phyloP scores from a whole-genome alignment of 2,797 vertebrate species.

The Tapirus indicus region DNA sequence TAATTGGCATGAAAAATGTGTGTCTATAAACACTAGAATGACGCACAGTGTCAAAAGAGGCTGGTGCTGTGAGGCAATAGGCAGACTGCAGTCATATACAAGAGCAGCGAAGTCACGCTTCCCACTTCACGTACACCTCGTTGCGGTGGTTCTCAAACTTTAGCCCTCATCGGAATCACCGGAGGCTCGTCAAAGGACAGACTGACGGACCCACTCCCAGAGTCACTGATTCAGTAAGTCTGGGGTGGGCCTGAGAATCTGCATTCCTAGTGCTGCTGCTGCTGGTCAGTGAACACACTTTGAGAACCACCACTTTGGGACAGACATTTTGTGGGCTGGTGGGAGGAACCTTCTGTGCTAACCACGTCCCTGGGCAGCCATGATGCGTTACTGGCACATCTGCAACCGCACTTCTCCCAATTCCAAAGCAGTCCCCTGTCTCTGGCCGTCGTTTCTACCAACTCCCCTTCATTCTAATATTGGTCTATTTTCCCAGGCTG shows the following conservation, averaged over 20 bases:
- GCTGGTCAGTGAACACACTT: no score
- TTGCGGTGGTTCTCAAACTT: background rate
- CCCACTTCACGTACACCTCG: accelerated
- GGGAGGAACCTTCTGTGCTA: background rate
- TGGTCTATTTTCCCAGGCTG: background rate
- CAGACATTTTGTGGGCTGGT: background rate
- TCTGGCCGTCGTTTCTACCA: background rate
- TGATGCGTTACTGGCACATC: background rate
- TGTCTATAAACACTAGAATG: background rate
- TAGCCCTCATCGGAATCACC: background rate
- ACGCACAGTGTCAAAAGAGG: background rate
- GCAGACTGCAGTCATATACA: background rate
- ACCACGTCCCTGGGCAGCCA: background rate
- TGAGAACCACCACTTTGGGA: background rate
- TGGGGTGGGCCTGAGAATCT: background rate
- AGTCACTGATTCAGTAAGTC: background rate
- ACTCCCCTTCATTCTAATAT: background rate
- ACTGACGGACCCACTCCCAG: background rate
- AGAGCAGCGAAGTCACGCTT: background rate
- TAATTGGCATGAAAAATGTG: background rate
- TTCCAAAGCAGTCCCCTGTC: background rate
- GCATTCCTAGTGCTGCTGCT: background rate
- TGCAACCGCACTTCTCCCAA: background rate
- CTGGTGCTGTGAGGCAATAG: background rate
- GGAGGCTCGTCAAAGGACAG: background rate